These are phyloP conservation scores for Neosilurus hyrtlii DNA, from an alignment of 2,797 vertebrate genomes.

Conservation along the genomic window DNA sequence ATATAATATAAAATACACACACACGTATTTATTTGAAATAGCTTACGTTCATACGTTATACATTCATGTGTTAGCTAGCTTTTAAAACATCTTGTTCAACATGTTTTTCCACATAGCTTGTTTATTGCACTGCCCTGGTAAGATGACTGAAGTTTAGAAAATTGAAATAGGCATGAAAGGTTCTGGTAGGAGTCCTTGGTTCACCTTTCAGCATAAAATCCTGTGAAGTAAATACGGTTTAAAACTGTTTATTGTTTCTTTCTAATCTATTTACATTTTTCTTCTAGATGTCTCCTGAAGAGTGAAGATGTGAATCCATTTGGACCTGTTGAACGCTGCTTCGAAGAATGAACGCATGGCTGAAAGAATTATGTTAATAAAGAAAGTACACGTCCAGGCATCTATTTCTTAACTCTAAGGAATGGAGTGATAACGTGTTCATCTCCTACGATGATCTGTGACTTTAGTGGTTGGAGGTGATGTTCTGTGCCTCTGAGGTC, in stretches of 20 bases:
- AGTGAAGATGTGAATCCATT: neutral
- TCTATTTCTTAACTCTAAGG: too few relatives aligned
- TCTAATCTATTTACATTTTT: slow-evolving; percentile 4
- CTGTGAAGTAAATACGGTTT: neutral
- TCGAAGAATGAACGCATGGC: neutral
- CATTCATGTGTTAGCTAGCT: neutral
- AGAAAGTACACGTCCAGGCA: neutral
- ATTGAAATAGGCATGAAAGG: neutral
- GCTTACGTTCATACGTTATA: too few relatives aligned
- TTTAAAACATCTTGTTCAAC: neutral
- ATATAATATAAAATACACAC: too few relatives aligned
- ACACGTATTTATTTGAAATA: too few relatives aligned
- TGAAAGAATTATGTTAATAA: neutral
- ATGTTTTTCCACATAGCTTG: neutral
- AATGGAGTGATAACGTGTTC: neutral
- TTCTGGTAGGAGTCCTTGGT: neutral
- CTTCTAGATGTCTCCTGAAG: slow-evolving; percentile 45
- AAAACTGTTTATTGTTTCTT: neutral
- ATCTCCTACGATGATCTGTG: neutral
- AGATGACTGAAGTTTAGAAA: neutral
- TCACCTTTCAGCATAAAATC: neutral
- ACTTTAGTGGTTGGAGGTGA: neutral
- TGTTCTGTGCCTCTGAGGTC: neutral
- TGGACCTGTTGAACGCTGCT: slow-evolving; percentile 37
- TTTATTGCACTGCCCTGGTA: neutral